A percentile compares a stretch with the other conserved stretches of the same genome.
phyloP scores from a whole-genome alignment of 2,888 invertebrate species.

The Acleris cristana region DNA sequence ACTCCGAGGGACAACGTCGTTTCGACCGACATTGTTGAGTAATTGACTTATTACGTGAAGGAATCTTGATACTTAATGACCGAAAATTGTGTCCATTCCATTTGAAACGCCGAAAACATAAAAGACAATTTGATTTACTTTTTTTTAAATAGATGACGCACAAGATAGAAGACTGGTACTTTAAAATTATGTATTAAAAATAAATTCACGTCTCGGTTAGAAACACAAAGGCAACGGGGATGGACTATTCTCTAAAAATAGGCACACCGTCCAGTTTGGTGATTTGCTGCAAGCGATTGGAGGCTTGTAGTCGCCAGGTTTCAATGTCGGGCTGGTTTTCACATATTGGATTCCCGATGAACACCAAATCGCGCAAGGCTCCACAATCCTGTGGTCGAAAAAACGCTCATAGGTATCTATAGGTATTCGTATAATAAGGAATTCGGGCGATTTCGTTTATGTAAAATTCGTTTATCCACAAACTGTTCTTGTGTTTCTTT shows the following conservation, averaged over 20 bases:
- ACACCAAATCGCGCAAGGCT: conserved; percentile 89
- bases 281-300: conserved; percentile 88
- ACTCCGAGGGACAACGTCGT: conserved; percentile 50
- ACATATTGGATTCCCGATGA: conserved; percentile 90
- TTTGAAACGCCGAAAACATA: conserved; percentile 38
- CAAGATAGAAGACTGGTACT: neutral
- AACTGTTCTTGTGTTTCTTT: no score
- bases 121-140: conserved; percentile 14
- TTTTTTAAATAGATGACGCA: neutral
- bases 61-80: conserved; percentile 47
- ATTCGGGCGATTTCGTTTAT: no score
- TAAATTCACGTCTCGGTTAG: no score
- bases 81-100: conserved; percentile 45
- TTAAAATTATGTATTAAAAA: conserved; percentile 3
- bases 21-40: conserved; percentile 51
- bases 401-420: neutral
- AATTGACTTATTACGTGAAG: conserved; percentile 52
- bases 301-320: conserved; percentile 87
- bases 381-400: conserved; percentile 80
- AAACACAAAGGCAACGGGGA: no score
- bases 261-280: conserved; percentile 92
- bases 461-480: no score
- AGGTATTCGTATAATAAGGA: neutral
- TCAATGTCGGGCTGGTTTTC: conserved; percentile 87
- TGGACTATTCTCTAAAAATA: conserved; percentile 81